phyloP scores from a whole-genome alignment of 2,888 invertebrate species.

The Pardosa pseudoannulata region DNA sequence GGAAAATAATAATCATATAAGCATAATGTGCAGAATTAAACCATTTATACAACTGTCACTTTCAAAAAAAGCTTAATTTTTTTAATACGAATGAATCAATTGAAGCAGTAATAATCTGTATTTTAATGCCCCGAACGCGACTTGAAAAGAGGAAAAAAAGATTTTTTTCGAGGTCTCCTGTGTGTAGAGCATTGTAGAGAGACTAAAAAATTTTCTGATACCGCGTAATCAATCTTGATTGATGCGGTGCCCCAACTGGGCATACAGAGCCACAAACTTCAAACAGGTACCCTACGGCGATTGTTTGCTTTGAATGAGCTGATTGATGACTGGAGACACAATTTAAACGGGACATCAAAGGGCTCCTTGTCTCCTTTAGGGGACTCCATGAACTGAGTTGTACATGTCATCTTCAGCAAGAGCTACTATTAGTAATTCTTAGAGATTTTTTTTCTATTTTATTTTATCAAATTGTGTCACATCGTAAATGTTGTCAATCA shows the following conservation, averaged over 20 bases:
- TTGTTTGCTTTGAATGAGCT: constrained; percentile 69
- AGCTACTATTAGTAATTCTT: background rate
- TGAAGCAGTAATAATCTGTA: background rate
- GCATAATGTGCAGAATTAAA: no score
- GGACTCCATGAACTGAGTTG: constrained; percentile 28
- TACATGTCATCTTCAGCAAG: constrained; percentile 11
- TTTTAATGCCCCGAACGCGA: background rate
- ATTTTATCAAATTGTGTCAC: background rate
- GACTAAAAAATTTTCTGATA: constrained; percentile 36
- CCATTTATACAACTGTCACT: no score
- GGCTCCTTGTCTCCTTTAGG: constrained; percentile 49
- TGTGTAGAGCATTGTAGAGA: constrained; percentile 1
- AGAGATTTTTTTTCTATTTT: background rate
- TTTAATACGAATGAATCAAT: no score
- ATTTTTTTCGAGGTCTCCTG: background rate
- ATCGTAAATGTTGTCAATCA: constrained; percentile 13
- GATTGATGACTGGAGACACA: constrained; percentile 61
- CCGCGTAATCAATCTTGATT: constrained; percentile 67
- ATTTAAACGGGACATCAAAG: constrained; percentile 52
- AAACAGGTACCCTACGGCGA: constrained; percentile 62
- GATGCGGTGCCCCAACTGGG: constrained; percentile 42
- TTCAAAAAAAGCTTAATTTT: no score
- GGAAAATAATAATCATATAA: no score
- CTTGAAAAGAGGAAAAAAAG: background rate
- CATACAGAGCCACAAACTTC: constrained; percentile 57